Evolutionary conservation across 2,113 vertebrate species (phyloP).

Genomic region (Erythrolamprus reginae): DNA sequence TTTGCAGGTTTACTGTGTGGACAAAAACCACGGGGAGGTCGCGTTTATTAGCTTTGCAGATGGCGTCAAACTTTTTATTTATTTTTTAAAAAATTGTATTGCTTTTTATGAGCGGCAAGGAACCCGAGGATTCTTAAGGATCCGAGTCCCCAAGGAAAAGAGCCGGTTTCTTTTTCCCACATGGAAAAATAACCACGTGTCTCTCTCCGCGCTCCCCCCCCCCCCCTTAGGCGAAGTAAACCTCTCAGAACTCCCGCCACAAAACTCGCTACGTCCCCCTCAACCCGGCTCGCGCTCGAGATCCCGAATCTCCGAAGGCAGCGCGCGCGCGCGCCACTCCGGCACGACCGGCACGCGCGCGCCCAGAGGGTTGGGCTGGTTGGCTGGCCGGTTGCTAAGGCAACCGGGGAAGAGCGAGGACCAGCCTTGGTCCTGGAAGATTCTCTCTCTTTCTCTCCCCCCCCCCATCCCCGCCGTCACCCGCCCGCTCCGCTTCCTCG

Average conservation of each 20-base stretch:
- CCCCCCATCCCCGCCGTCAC: background rate
- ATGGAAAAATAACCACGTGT: background rate
- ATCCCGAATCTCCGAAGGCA: background rate
- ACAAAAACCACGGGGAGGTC: background rate
- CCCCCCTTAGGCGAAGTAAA: too few species aligned
- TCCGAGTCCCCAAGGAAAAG: background rate
- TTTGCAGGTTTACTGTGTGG: too few species aligned
- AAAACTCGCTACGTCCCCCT: background rate
- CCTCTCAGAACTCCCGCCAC: background rate
- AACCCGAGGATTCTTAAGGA: background rate
- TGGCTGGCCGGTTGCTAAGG: conserved; percentile 48
- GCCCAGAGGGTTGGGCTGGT: conserved; percentile 11
- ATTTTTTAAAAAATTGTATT: too few species aligned
- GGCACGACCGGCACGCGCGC: conserved; percentile 56
- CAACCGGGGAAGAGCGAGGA: background rate
- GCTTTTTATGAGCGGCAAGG: background rate
- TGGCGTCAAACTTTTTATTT: background rate
- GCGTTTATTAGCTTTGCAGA: background rate
- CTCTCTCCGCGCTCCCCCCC: too few species aligned
- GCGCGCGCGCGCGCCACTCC: background rate
- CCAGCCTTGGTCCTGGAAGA: background rate
- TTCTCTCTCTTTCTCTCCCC: too few species aligned
- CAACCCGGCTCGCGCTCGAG: rapidly evolving
- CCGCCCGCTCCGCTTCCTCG: background rate
- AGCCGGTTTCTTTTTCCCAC: background rate